Percentiles rank a stretch among this genome's conserved stretches.
These are phyloP conservation scores for Euzetes globulus DNA, from an alignment of 2,888 invertebrate genomes.

Conservation along the genomic window DNA sequence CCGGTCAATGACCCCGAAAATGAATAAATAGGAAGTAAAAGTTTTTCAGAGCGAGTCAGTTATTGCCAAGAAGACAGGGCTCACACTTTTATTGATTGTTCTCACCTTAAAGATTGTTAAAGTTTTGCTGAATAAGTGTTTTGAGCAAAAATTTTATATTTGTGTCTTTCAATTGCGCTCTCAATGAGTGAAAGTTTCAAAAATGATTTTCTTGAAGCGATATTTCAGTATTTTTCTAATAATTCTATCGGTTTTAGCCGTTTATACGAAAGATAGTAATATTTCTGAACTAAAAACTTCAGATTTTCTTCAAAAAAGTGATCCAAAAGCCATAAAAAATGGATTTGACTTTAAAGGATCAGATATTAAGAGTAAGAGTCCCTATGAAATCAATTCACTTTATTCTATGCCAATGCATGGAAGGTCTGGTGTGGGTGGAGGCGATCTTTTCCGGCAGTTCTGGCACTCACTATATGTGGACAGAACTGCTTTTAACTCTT, in stretches of 20 bases:
- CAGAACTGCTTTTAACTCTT: conserved; percentile 33
- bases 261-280: conserved; percentile 8
- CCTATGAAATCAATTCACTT: not conserved
- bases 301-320: not conserved
- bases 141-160: not conserved
- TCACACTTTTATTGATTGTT: not conserved
- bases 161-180: not conserved
- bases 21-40: conserved; percentile 23
- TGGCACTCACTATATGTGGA: conserved; percentile 32
- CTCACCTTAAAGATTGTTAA: not conserved
- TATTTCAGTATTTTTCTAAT: conserved; percentile 4
- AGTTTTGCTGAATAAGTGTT: not conserved
- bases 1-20: conserved; percentile 21
- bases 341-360: not conserved
- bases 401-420: not conserved
- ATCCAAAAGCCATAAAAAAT: not conserved
- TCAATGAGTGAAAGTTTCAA: not conserved
- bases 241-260: conserved; percentile 15
- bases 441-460: conserved; percentile 3
- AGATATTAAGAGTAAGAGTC: not conserved
- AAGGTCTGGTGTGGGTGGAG: not conserved
- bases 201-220: not conserved
- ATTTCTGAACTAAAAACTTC: not conserved
- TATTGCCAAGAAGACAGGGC: not conserved
- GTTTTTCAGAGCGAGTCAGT: not conserved